A percentile compares a stretch with the other conserved stretches of the same genome.
Evolutionary conservation across 2,113 vertebrate genomes (phyloP).

Genomic region (Zosterops hypoxanthus): DNA sequence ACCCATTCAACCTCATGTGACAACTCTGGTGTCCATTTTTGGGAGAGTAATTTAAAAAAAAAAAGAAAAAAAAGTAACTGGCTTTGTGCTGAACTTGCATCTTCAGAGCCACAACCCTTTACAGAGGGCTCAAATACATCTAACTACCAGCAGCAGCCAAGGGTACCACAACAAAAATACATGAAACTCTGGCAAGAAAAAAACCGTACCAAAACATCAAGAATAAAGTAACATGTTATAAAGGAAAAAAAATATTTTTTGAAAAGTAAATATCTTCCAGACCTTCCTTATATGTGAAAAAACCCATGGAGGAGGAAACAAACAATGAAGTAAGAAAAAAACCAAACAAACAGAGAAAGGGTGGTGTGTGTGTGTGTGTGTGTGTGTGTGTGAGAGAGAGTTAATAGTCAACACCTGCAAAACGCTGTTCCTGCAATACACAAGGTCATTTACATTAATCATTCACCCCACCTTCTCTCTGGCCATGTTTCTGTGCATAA

Average conservation of each 20-base stretch:
- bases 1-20: background rate
- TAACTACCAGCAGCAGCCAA: background rate
- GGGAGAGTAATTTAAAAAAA: background rate
- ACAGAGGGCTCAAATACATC: background rate
- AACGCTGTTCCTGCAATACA: background rate
- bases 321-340: background rate
- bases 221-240: background rate
- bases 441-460: constrained; percentile 32
- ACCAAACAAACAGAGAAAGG: background rate
- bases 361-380: background rate
- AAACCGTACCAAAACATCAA: background rate
- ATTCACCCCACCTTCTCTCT: constrained; percentile 21
- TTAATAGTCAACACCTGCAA: constrained; percentile 19
- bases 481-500: constrained; percentile 15
- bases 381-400: background rate
- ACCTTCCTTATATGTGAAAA: background rate
- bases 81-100: background rate
- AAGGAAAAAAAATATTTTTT: background rate
- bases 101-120: background rate
- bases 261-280: background rate
- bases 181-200: background rate
- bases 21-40: background rate
- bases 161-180: background rate
- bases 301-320: background rate
- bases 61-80: background rate